Evolutionary conservation across 1,140 invertebrate genomes (phyloP).

Genomic region (Chymomyza costata): DNA sequence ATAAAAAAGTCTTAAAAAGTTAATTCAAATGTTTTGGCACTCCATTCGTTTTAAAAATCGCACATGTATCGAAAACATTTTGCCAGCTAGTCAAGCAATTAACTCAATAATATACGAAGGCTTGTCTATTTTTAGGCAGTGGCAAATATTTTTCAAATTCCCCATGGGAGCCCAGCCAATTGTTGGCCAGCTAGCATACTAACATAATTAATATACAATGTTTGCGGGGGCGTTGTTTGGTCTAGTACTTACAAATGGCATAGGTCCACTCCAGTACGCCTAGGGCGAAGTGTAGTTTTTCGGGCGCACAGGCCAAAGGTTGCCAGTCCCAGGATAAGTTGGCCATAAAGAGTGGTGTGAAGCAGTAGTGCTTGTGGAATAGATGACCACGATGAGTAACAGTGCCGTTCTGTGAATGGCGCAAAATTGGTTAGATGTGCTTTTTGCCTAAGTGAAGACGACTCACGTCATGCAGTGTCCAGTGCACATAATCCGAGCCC

Average conservation of each 20-base stretch:
- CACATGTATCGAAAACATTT: no score
- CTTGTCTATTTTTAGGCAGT: slow-evolving; percentile 39
- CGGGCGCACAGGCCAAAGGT: slow-evolving; percentile 49
- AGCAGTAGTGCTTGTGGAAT: slow-evolving; percentile 65
- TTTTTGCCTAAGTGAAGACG: no score
- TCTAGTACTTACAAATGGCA: slow-evolving; percentile 58
- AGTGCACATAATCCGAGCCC: slow-evolving; percentile 38
- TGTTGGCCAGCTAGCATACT: background rate
- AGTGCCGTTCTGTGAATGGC: slow-evolving; percentile 46
- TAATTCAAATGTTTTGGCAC: no score
- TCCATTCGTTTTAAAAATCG: no score
- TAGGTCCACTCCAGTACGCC: slow-evolving; percentile 66
- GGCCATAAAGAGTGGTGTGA: slow-evolving; percentile 21
- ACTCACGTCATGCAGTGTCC: slow-evolving; percentile 52
- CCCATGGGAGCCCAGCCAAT: background rate
- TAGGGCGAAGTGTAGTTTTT: slow-evolving; percentile 53
- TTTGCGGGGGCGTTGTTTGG: background rate
- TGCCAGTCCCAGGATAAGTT: slow-evolving; percentile 56
- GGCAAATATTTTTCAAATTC: slow-evolving; percentile 5
- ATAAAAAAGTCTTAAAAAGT: no score
- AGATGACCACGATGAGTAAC: slow-evolving; percentile 38
- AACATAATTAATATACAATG: no score
- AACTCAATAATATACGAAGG: no score
- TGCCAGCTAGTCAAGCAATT: no score
- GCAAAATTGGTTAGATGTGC: background rate